These are phyloP conservation scores for Pelodiscus sinensis DNA, from an alignment of 2,113 vertebrate species.

Conservation along the genomic window DNA sequence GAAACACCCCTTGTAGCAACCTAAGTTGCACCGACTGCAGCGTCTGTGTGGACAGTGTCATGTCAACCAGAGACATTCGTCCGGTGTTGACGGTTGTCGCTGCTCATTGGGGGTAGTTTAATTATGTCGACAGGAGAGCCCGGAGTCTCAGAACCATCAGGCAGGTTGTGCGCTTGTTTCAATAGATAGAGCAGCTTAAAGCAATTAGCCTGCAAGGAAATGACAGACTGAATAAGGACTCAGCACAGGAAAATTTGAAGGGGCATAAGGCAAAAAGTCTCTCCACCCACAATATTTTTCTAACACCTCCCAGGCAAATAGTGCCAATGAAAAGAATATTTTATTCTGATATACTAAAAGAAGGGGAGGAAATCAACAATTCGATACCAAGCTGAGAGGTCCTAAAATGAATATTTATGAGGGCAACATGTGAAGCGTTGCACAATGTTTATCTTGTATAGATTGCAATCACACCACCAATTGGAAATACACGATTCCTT, in stretches of 20 bases:
- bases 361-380: background rate
- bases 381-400: background rate
- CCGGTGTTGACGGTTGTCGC: no score
- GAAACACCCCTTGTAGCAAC: no score
- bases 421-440: background rate
- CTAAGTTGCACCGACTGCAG: no score
- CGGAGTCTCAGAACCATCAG: constrained; percentile 1
- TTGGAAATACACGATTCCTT: background rate
- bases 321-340: background rate
- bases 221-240: constrained; percentile 14
- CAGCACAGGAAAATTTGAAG: background rate
- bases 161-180: constrained; percentile 39
- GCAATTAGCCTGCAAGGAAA: constrained; percentile 44
- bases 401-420: background rate
- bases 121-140: no score
- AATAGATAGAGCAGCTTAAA: background rate
- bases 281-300: background rate
- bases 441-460: background rate
- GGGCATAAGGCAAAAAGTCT: background rate
- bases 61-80: no score
- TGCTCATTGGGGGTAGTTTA: no score
- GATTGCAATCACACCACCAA: background rate
- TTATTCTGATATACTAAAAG: background rate
- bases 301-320: background rate
- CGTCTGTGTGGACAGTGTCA: no score